Base-by-base conservation (phyloP, 2,888 invertebrate genomes). In the Epinotia nisella region DNA sequence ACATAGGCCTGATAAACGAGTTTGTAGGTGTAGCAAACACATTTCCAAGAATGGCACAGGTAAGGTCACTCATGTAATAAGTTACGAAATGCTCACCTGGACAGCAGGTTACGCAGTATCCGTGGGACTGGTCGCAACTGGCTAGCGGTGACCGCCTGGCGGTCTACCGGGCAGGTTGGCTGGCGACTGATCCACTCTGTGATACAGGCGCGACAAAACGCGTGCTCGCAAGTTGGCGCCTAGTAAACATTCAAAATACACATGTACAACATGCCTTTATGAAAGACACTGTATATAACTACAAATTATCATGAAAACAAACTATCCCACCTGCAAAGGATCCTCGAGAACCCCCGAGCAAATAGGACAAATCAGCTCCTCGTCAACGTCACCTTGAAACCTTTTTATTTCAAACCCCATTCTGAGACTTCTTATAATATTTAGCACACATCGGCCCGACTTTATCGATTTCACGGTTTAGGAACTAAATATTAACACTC, bases 401-500 rank as follows among this genome's bases (percentile, higher is more conserved):
- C 99, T 95, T 92, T 96, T 96, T 82, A 98, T 95, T 94, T 99
- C 99, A 95, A 97, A 99, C 85, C 99, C 99, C 99, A 99, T 99
- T 78, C 81, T 86, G 85, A 78, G 82, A 85, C 81, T 79, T 83
- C 83, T 79, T 73, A 78, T 81, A 75, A 75, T 76, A 75, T 76
- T 78, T 80, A 81, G 68, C 78, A 82, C 82, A 83, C 88, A 88
- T 88, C 77, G 81, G 84, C 79, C 70, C 77, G 71, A 53, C 76
- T 78, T 81, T 60, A 66, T 56, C 29, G 19, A 41, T 64, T 29
- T 29, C 59, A n/a, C 66, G 19, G 69, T 61, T 66, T 62, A 60
- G 13, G 56, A 75, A 74, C 61, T 58, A 72, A 72, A 72, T 56
- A 39, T 24, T 61, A 67, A 78, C 80, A 79, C 74, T 77, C 75